Percentiles rank a stretch among this genome's conserved stretches.
phyloP scores from a whole-genome alignment of 2,113 vertebrate species.

The Neolamprologus falcicula region DNA sequence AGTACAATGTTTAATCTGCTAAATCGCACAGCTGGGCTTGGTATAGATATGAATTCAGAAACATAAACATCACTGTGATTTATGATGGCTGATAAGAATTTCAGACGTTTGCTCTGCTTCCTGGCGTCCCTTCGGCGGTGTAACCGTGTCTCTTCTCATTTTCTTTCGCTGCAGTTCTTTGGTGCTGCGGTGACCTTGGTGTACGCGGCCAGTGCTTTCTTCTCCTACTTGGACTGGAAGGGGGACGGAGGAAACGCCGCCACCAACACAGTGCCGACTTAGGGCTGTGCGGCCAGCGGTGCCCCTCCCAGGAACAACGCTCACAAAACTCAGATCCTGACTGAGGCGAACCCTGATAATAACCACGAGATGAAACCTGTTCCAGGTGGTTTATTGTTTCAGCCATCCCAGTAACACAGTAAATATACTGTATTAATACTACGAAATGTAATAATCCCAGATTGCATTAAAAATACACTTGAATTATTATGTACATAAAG shows the following conservation, averaged over 20 bases:
- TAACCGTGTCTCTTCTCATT: not conserved
- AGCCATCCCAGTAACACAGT: not conserved
- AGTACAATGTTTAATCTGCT: not conserved
- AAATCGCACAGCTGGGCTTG: not conserved
- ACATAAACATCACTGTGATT: not conserved
- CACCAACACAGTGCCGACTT: conserved; percentile 73
- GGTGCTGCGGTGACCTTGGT: conserved; percentile 70
- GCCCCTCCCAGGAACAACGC: not conserved
- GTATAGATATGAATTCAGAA: not conserved
- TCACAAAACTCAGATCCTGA: not conserved
- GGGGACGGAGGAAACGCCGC: conserved; percentile 77
- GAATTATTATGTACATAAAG: not conserved
- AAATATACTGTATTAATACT: not conserved
- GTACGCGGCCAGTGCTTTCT: conserved; percentile 76
- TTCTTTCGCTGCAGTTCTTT: conserved; percentile 78
- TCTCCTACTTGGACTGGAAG: conserved; percentile 83
- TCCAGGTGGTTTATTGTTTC: not conserved
- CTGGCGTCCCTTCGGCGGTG: not conserved
- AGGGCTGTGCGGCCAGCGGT: not conserved
- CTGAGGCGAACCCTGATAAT: not conserved
- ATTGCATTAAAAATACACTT: not conserved
- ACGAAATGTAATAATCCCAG: not conserved
- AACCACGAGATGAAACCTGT: not conserved
- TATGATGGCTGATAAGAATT: not conserved
- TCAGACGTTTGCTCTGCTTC: not conserved